Conservation (phyloP, 2,113 vertebrate species). For the Tretioscincus oriximinensis region DNA sequence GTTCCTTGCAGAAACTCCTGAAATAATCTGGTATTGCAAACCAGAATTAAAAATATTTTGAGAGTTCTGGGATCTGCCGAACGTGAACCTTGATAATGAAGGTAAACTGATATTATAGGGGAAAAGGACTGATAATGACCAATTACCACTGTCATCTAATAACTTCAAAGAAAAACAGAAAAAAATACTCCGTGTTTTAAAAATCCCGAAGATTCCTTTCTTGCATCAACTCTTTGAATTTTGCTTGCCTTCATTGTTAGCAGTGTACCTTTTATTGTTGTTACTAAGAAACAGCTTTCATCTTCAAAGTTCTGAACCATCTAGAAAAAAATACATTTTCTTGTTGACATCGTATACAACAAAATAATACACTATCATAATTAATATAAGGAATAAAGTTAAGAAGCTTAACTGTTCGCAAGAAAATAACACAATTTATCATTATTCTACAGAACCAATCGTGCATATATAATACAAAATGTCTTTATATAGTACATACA, state of each 20-base stretch:
- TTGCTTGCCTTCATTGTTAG: not conserved
- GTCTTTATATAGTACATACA: too few species aligned
- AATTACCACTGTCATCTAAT: not conserved
- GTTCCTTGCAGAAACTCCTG: not conserved
- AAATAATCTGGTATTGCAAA: not conserved
- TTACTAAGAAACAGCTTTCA: slow-evolving; percentile 95
- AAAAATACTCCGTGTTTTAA: not conserved
- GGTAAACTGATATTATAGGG: too few species aligned
- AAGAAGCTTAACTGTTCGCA: not conserved
- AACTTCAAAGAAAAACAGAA: not conserved
- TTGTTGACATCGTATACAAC: not conserved
- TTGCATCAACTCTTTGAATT: not conserved
- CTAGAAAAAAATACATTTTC: slow-evolving; percentile 62
- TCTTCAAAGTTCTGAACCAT: slow-evolving; percentile 98
- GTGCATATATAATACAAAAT: too few species aligned
- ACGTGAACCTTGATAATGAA: not conserved
- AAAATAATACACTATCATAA: not conserved
- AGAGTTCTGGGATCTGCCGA: not conserved
- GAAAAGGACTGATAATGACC: not conserved
- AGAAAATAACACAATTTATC: not conserved
- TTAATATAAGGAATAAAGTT: not conserved
- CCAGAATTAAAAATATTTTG: not conserved
- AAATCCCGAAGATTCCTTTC: not conserved
- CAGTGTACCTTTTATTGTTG: slow-evolving; percentile 88
- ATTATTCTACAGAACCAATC: too few species aligned